Evolutionary conservation across 1,140 invertebrate genomes (phyloP), one percentile per base, ranked within the genome.

Genomic region (Drosophila parvula): DNA sequence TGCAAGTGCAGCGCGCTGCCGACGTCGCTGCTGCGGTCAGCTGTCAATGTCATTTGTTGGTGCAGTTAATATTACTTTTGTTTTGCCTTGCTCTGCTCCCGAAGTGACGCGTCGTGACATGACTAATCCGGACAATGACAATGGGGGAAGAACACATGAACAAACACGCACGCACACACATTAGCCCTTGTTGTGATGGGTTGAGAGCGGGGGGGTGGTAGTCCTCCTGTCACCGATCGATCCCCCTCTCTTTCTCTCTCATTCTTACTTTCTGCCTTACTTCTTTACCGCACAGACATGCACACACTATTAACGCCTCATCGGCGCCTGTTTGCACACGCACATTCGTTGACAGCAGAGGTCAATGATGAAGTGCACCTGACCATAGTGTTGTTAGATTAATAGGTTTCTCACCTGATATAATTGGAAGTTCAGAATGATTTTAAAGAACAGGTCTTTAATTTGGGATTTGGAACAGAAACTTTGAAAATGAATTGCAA

Each of bases 81-180:
- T 38, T 14, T 58, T 28, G 34, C 60, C 44, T 64, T 43, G 41
- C 55, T 61, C 59, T 44, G 60, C 41, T 60, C 48, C 62, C 44
- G 14, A 50, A 41, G 28, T 64, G 63, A 62, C 41, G 74, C 51
- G 44, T 62, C 69, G 56, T 59, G 78, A 61, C 58, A 76, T 84
- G 81, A 84, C 77, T 84, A 85, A 84, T 81, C 64, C 57, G 60
- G 63, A 74, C 34, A 71, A 80, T 80, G 74, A 80, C 73, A 84
- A 79, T 84, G 81, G 62, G 44, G 48, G 43, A 64, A 62, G 51
- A 76, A 76, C 80, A 79, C 41, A 65, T 81, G 79, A 81, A 63
- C 74, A 82, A 78, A 78, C 74, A 81, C 28, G 14, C 58, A 63
- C 58, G 41, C 12, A 74, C 45, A 74, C 45, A 73, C 56, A 71